Percentiles rank a stretch among this genome's conserved stretches.
Evolutionary conservation across 2,797 vertebrate species (phyloP).

Genomic region (Lemur catta): DNA sequence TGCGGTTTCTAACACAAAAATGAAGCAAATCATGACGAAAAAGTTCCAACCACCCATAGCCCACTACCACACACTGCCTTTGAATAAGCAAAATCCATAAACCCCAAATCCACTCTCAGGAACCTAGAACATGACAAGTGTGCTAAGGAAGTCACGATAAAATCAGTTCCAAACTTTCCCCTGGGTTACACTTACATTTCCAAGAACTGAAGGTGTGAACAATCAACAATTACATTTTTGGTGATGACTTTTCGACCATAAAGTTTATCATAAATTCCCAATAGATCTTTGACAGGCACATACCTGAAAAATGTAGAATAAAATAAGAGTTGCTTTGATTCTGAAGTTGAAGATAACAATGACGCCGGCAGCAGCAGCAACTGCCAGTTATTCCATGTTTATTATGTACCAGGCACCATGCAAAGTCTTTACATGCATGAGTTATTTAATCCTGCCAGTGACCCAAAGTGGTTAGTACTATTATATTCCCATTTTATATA

Average conservation of each 20-base stretch:
- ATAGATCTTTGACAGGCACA: slow-evolving; percentile 84
- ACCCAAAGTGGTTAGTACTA: no score
- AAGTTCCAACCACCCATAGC: not conserved
- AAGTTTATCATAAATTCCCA: slow-evolving; percentile 84
- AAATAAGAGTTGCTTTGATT: not conserved
- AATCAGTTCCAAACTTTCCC: not conserved
- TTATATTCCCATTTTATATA: not conserved
- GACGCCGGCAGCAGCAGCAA: no score
- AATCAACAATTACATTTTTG: slow-evolving; percentile 82
- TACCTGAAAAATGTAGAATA: slow-evolving; percentile 80
- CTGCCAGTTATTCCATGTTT: not conserved
- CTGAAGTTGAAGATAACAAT: not conserved
- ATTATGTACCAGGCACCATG: not conserved
- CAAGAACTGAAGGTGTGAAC: slow-evolving; percentile 83
- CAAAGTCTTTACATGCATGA: not conserved
- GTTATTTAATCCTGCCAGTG: not conserved
- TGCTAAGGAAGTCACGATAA: not conserved
- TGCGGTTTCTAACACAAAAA: not conserved
- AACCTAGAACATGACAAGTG: not conserved
- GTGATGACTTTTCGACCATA: slow-evolving; percentile 82
- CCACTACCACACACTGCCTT: not conserved
- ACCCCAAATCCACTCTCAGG: not conserved
- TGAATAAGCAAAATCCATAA: not conserved
- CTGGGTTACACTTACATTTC: slow-evolving; percentile 81
- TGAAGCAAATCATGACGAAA: not conserved